Evolutionary conservation across 64 coral and sea anemone species (phyloP).

Genomic region (Montipora foliosa): DNA sequence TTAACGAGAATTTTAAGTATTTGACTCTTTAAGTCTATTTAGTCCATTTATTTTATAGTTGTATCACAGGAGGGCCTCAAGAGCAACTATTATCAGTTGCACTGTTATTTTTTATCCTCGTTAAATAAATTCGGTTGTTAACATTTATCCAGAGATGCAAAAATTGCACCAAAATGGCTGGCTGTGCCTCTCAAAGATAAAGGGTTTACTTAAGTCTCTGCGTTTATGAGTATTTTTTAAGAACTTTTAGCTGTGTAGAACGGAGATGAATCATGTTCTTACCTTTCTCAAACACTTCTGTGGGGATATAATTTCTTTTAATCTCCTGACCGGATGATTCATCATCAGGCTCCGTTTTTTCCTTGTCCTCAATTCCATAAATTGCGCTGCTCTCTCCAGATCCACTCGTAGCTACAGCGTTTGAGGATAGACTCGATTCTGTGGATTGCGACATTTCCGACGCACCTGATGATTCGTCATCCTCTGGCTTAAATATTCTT

Average conservation of each 20-base stretch:
- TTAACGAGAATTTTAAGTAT: background rate
- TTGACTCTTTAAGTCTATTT: too few species aligned
- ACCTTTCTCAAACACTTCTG: slow-evolving; percentile 78
- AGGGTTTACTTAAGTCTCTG: too few species aligned
- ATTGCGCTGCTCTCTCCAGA: background rate
- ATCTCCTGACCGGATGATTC: background rate
- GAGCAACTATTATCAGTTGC: too few species aligned
- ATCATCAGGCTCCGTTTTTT: background rate
- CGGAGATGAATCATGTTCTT: background rate
- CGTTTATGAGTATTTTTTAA: too few species aligned
- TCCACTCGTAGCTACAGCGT: background rate
- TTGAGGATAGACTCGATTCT: background rate
- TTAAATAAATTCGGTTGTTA: too few species aligned
- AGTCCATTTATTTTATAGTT: too few species aligned
- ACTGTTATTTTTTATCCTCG: too few species aligned
- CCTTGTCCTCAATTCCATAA: background rate
- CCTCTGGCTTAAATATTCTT: slow-evolving; percentile 45
- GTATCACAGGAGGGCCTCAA: too few species aligned
- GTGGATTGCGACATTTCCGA: background rate
- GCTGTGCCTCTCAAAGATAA: too few species aligned
- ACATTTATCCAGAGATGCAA: too few species aligned
- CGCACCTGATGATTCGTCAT: slow-evolving; percentile 7
- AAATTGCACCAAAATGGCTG: too few species aligned
- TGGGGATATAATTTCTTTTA: slow-evolving; percentile 70
- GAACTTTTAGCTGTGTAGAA: too few species aligned